Evolutionary conservation across 1,140 invertebrate species (phyloP), one percentile per base, ranked within the genome.

Genomic region (Spodoptera litura): DNA sequence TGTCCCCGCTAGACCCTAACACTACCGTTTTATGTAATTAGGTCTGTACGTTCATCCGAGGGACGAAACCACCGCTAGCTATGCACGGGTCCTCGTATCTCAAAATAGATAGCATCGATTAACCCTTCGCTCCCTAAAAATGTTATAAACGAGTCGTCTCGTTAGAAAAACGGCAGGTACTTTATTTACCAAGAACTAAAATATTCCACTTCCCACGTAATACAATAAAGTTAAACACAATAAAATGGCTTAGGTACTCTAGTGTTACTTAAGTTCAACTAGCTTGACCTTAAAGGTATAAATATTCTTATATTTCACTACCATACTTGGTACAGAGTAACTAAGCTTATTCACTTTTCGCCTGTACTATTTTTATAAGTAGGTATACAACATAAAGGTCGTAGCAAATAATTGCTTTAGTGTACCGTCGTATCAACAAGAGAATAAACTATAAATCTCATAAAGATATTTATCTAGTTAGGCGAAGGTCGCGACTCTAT

Each of bases 401-500:
- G 61, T 9, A 38, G 10, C 4, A 56, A 38, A 38, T 72, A 72
- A 72, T 56, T 38, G 31, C 52, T 44, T 44, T 44, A 44, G 38
- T 11, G 15, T 15, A 4, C 1, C 12, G n/a, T 13, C 35, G 9
- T 13, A 51, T 73, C 31, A 59, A 74, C 55, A 61, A 58, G 38
- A 56, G 31, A 15, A 27, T n/a, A 61, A 61, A 51, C 56, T 38
- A 55, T 74, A 61, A 61, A 74, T 74, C 71, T 51, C 58, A 64
- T 64, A 38, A 64, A 76, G 27, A 76, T 76, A 64, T 31, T 61
- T 61, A 59, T 64, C 73, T 53, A 76, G 59, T 64, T 64, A 38
- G 15, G 11, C 38, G 71, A 51, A 74, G 73, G 73, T 25, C 73
- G 56, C 38, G 38, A 27, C 56, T 61, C 71, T 61, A 74, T 74